Percentiles rank a stretch among this genome's conserved stretches.
phyloP scores from a whole-genome alignment of 2,113 vertebrate species.

The Amblyornis subalaris region DNA sequence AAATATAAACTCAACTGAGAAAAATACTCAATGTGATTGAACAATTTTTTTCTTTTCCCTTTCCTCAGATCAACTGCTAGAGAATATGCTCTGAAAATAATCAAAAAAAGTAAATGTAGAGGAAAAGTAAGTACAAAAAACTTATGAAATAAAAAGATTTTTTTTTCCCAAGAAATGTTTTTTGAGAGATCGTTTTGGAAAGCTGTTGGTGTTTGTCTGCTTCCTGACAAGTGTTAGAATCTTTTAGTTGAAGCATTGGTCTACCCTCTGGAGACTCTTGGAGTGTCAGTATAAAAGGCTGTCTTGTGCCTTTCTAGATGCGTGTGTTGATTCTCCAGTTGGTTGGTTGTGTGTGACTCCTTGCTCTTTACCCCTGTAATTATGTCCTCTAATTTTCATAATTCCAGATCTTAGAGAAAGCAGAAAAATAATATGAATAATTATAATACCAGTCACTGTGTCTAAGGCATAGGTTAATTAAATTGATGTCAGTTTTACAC shows the following conservation, averaged over 20 bases:
- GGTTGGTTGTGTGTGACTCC: not conserved
- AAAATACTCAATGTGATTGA: not conserved
- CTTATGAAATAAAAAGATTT: not conserved
- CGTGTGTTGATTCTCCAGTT: not conserved
- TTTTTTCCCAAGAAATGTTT: not conserved
- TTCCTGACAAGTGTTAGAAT: not conserved
- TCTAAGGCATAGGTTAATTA: not conserved
- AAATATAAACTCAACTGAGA: not conserved
- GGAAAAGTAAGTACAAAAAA: conserved; percentile 84
- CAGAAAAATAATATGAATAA: not conserved
- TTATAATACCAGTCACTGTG: accelerated
- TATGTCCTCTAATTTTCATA: not conserved
- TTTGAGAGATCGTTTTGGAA: not conserved
- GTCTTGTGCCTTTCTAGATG: not conserved
- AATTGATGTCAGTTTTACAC: not conserved
- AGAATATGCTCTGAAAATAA: conserved; percentile 97
- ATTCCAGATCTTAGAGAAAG: not conserved
- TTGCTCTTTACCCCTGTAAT: not conserved
- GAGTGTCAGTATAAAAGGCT: not conserved
- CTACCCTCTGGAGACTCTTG: not conserved
- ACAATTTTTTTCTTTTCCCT: not conserved
- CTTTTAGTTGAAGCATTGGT: not conserved
- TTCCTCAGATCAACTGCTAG: conserved; percentile 84
- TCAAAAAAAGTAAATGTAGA: conserved; percentile 95
- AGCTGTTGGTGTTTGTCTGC: not conserved